These are phyloP conservation scores for Callosobruchus maculatus DNA, from an alignment of 2,888 invertebrate species.

Conservation along the genomic window DNA sequence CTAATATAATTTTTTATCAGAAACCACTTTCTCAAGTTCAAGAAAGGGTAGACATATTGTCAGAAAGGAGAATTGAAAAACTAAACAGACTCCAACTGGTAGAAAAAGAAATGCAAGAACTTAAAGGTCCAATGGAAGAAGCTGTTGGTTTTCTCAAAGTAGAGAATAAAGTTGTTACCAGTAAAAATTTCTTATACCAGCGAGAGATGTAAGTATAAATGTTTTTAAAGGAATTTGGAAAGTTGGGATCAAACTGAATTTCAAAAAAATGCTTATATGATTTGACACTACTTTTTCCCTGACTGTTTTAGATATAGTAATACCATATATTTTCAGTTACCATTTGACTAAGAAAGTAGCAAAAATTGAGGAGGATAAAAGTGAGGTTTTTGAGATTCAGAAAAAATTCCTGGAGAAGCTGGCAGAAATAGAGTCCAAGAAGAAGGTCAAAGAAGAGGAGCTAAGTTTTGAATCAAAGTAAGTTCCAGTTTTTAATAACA, in stretches of 20 bases:
- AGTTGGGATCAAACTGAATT: no score
- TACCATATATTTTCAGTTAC: conserved; percentile 44
- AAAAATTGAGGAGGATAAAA: conserved; percentile 52
- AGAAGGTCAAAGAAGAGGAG: conserved; percentile 46
- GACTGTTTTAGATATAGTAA: no score
- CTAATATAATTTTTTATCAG: conserved; percentile 43
- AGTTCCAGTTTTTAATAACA: conserved; percentile 17
- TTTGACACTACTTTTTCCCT: no score
- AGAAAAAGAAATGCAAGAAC: conserved; percentile 73
- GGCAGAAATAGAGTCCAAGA: conserved; percentile 52
- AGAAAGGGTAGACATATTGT: conserved; percentile 68
- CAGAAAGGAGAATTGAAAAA: conserved; percentile 74
- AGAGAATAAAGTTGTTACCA: conserved; percentile 71
- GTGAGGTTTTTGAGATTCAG: conserved; percentile 58
- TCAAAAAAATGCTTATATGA: no score
- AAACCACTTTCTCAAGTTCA: conserved; percentile 74
- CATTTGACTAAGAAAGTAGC: conserved; percentile 57
- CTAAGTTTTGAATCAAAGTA: conserved; percentile 30
- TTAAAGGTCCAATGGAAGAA: conserved; percentile 75
- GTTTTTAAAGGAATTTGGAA: no score
- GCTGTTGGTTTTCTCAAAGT: conserved; percentile 73
- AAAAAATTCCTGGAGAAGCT: conserved; percentile 60
- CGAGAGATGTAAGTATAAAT: conserved; percentile 64
- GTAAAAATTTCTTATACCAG: conserved; percentile 70
- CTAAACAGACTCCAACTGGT: conserved; percentile 80